Conservation (phyloP, 1,140 invertebrate genomes). For the Cydia amplana region DNA sequence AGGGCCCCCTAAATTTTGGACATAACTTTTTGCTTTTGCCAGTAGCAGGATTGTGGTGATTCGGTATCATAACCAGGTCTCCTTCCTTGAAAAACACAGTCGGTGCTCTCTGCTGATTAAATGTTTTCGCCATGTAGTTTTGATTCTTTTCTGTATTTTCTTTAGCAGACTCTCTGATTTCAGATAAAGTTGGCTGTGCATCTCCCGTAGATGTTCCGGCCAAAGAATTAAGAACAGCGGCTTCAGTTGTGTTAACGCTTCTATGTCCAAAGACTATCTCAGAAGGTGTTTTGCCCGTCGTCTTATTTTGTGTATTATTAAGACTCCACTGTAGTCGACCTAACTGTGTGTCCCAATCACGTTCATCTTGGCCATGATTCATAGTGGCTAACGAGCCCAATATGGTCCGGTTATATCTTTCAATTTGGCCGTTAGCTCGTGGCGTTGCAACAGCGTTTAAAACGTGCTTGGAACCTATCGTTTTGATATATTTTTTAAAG, state of each 20-base stretch:
- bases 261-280: slow-evolving; percentile 32
- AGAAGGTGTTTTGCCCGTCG: slow-evolving; percentile 29
- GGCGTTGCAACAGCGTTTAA: slow-evolving; percentile 29
- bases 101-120: background rate
- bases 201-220: slow-evolving; percentile 2
- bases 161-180: background rate
- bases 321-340: slow-evolving; percentile 33
- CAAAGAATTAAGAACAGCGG: background rate
- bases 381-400: slow-evolving; percentile 28
- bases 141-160: slow-evolving; percentile 31
- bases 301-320: slow-evolving; percentile 35
- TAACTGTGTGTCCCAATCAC: slow-evolving; percentile 34
- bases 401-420: slow-evolving; percentile 35
- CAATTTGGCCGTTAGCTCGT: slow-evolving; percentile 35
- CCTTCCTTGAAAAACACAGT: slow-evolving; percentile 2
- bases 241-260: slow-evolving; percentile 10
- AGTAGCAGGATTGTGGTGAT: slow-evolving; percentile 27
- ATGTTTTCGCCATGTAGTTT: background rate
- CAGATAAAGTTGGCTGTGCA: background rate
- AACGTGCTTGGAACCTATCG: slow-evolving; percentile 32
- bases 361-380: slow-evolving; percentile 22
- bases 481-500: slow-evolving; percentile 21
- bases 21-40: slow-evolving; percentile 35
- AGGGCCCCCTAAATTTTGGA: slow-evolving; percentile 32
- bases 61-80: slow-evolving; percentile 34